Conservation (phyloP, 2,888 invertebrate genomes). For the Gymnoscelis rufifasciata region DNA sequence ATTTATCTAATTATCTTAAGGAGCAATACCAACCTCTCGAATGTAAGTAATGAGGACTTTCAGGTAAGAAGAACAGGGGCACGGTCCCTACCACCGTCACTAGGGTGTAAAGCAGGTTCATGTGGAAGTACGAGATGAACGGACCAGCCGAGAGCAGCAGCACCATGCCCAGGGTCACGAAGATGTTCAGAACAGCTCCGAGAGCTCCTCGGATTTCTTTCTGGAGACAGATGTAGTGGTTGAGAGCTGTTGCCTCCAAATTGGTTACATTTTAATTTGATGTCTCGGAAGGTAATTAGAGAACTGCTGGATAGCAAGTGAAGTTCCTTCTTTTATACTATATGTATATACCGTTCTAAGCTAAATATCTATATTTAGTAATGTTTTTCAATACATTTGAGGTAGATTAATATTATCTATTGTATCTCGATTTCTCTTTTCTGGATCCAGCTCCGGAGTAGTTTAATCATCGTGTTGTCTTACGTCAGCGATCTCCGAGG, state of each 20-base stretch:
- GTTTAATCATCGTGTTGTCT: conserved; percentile 12
- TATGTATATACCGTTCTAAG: too few relatives aligned
- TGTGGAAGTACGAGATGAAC: conserved; percentile 38
- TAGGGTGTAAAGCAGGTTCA: conserved; percentile 30
- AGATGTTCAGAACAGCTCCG: conserved; percentile 48
- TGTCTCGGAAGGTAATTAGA: too few relatives aligned
- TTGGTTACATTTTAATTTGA: too few relatives aligned
- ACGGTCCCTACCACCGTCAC: conserved; percentile 28
- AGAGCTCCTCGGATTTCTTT: conserved; percentile 52
- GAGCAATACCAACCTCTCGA: conserved; percentile 46
- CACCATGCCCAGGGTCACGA: conserved; percentile 42
- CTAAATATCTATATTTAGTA: too few relatives aligned
- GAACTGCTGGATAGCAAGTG: too few relatives aligned
- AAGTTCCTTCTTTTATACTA: too few relatives aligned
- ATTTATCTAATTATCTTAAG: too few relatives aligned
- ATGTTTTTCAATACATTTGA: too few relatives aligned
- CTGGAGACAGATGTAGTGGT: conserved; percentile 29
- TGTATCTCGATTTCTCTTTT: too few relatives aligned
- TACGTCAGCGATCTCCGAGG: conserved; percentile 53
- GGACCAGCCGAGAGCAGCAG: conserved; percentile 45
- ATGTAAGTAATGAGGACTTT: conserved; percentile 50
- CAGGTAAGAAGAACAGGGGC: conserved; percentile 45
- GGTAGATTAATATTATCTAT: too few relatives aligned
- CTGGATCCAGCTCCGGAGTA: too few relatives aligned
- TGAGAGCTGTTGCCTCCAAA: too few relatives aligned